These are phyloP conservation scores for Acropternis orthonyx DNA, from an alignment of 2,797 vertebrate species.

Conservation along the genomic window DNA sequence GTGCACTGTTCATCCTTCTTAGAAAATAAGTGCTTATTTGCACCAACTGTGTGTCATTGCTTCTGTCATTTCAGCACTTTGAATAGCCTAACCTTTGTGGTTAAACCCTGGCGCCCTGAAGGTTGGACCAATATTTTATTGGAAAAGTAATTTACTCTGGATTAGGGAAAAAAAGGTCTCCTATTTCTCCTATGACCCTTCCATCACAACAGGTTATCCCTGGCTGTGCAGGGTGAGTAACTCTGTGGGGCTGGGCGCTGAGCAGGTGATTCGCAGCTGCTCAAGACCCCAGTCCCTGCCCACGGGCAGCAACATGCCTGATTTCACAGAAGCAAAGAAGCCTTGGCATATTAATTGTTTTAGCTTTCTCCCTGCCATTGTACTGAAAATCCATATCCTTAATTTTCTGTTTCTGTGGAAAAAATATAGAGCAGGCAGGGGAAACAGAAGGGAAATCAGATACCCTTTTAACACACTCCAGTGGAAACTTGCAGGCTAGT, in stretches of 20 bases:
- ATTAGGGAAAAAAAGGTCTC: background rate
- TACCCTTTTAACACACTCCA: background rate
- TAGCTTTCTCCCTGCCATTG: background rate
- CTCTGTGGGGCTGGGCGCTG: background rate
- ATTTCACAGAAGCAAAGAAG: background rate
- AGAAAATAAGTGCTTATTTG: background rate
- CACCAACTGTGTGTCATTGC: background rate
- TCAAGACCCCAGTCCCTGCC: background rate
- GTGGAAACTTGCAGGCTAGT: background rate
- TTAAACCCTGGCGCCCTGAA: background rate
- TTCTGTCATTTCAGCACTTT: background rate
- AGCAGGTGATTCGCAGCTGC: background rate
- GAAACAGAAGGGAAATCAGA: background rate
- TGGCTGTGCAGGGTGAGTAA: background rate
- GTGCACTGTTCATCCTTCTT: background rate
- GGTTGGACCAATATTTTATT: background rate
- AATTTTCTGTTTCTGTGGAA: background rate
- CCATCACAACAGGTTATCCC: accelerated
- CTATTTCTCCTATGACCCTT: background rate
- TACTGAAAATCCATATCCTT: background rate
- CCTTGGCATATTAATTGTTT: background rate
- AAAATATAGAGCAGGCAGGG: background rate
- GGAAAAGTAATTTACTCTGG: background rate
- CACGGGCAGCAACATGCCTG: accelerated
- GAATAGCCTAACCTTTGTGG: background rate